phyloP scores from a whole-genome alignment of 2,888 invertebrate species.

The Nymphalis urticae region DNA sequence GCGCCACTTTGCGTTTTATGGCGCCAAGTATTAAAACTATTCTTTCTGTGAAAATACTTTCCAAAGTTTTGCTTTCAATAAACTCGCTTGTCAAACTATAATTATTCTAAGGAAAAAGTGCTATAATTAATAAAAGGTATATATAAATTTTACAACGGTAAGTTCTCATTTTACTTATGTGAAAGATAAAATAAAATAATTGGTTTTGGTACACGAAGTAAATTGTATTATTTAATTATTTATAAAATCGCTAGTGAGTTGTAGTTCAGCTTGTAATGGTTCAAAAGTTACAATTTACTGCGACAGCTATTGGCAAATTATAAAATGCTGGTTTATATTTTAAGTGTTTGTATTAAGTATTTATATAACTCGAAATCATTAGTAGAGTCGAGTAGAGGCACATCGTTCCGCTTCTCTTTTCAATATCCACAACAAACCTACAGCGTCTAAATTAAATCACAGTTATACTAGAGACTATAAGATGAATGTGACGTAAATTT shows the following conservation, averaged over 20 bases:
- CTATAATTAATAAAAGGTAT: not conserved
- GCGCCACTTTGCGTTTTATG: constrained; percentile 50
- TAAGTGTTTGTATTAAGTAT: constrained; percentile 14
- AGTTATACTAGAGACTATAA: constrained; percentile 27
- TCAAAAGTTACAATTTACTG: not conserved
- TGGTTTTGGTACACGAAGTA: no score
- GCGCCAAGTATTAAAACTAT: constrained; percentile 43
- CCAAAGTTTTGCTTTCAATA: constrained; percentile 31
- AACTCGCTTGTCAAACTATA: constrained; percentile 12
- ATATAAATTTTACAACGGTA: not conserved
- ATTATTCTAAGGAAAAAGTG: not conserved
- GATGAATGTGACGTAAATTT: constrained; percentile 28
- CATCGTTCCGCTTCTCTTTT: constrained; percentile 27
- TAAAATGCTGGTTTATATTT: constrained; percentile 3
- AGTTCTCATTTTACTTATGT: not conserved
- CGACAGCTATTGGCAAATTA: not conserved
- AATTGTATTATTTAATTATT: no score
- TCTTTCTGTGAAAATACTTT: constrained; percentile 45
- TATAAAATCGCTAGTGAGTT: no score
- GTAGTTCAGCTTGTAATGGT: not conserved
- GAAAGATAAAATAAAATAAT: no score
- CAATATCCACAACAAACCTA: constrained; percentile 26
- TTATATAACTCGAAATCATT: constrained; percentile 29
- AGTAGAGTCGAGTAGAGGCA: constrained; percentile 28
- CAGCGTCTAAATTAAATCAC: constrained; percentile 29